phyloP scores from a whole-genome alignment of 2,888 invertebrate genomes.

The Villa cingulata region DNA sequence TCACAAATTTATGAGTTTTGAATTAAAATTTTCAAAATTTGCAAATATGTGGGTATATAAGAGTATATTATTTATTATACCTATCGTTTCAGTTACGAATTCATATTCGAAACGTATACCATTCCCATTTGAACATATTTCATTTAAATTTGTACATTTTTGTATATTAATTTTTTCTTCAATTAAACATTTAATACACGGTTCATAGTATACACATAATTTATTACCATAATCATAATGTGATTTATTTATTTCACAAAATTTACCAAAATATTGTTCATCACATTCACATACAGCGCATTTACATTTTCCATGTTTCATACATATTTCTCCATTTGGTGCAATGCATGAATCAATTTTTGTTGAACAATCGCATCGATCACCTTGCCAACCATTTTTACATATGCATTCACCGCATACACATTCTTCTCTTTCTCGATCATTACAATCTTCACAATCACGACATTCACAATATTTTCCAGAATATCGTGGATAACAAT shows the following conservation, averaged over 20 bases:
- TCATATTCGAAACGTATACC: slow-evolving; percentile 21
- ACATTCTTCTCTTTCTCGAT: slow-evolving; percentile 56
- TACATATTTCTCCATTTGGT: slow-evolving; percentile 47
- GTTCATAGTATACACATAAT: slow-evolving; percentile 29
- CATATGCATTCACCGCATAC: slow-evolving; percentile 62
- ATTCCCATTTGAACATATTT: slow-evolving; percentile 24
- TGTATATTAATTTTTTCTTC: slow-evolving; percentile 18
- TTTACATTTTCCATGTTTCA: slow-evolving; percentile 58
- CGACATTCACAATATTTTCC: slow-evolving; percentile 51
- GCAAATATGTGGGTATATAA: neutral
- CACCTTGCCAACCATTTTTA: slow-evolving; percentile 43
- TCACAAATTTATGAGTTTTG: too few relatives aligned
- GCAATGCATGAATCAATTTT: slow-evolving; percentile 40
- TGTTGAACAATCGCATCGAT: slow-evolving; percentile 44
- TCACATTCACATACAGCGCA: slow-evolving; percentile 45
- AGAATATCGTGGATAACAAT: slow-evolving; percentile 46
- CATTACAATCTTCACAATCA: slow-evolving; percentile 43
- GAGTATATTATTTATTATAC: slow-evolving; percentile 8
- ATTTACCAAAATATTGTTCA: slow-evolving; percentile 23
- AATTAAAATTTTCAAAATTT: neutral
- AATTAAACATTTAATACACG: slow-evolving; percentile 30
- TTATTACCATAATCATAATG: slow-evolving; percentile 31
- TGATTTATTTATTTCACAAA: slow-evolving; percentile 28
- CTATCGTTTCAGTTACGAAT: slow-evolving; percentile 22
- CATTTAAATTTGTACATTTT: slow-evolving; percentile 20